Conservation (phyloP, 2,113 vertebrate genomes). For the Hylia prasina region DNA sequence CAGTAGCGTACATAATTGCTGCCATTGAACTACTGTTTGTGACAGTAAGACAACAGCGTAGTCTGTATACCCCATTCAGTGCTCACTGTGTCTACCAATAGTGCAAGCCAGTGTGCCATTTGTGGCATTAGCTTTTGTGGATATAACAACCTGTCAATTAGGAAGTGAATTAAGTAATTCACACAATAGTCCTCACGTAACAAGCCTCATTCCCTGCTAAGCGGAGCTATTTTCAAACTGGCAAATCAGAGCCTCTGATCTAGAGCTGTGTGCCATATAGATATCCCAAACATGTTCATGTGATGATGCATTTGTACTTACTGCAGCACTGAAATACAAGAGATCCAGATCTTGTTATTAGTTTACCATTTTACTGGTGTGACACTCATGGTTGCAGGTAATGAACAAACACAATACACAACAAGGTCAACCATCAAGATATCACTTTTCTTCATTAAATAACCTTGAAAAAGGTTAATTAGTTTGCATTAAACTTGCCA, state of each 20-base stretch:
- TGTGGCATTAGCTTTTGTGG: constrained; percentile 4
- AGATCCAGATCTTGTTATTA: neutral
- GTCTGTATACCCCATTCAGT: neutral
- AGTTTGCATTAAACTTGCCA: neutral
- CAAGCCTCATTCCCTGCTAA: neutral
- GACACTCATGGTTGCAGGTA: constrained; percentile 5
- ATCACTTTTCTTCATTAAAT: constrained; percentile 29
- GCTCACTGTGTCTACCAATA: neutral
- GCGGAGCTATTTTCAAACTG: neutral
- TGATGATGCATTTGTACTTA: neutral
- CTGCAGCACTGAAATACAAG: neutral
- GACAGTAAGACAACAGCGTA: neutral
- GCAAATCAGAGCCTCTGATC: neutral
- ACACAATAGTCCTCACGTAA: neutral
- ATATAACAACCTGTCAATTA: constrained; percentile 24
- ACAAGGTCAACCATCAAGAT: neutral
- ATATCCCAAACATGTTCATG: neutral
- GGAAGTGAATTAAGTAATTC: constrained; percentile 19
- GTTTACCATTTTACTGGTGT: constrained; percentile 17
- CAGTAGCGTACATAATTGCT: neutral
- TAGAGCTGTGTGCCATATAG: neutral
- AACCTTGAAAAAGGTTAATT: neutral
- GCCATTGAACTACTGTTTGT: neutral
- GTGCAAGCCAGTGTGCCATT: neutral
- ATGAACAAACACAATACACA: neutral